These are phyloP conservation scores for Aphrophora alni DNA, from an alignment of 2,888 invertebrate genomes.

Conservation along the genomic window DNA sequence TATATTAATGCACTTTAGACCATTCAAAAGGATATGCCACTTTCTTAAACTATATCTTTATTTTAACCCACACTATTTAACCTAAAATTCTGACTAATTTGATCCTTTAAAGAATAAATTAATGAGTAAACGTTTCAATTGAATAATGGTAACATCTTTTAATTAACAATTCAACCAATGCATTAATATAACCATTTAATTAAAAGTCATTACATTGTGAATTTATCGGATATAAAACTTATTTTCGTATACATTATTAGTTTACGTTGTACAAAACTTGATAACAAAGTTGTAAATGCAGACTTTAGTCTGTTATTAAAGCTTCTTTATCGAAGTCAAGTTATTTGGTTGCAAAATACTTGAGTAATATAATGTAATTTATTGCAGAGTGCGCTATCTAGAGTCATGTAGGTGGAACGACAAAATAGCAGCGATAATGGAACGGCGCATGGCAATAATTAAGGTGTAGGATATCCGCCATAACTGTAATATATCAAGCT, in stretches of 20 bases:
- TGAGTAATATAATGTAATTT: not conserved
- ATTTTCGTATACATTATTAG: not conserved
- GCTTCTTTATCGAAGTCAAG: not conserved
- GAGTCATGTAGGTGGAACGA: not conserved
- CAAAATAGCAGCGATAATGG: not conserved
- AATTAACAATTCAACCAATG: too few species aligned
- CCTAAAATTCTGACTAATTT: too few species aligned
- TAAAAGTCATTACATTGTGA: too few species aligned
- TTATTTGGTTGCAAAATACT: not conserved
- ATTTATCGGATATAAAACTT: too few species aligned
- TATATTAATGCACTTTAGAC: too few species aligned
- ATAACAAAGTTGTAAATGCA: not conserved
- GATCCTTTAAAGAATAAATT: too few species aligned
- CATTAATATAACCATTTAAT: too few species aligned
- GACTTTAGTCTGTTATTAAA: not conserved
- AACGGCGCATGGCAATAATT: constrained; percentile 2
- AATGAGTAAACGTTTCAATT: too few species aligned
- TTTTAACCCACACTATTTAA: too few species aligned
- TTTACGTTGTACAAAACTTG: not conserved
- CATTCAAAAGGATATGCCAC: too few species aligned
- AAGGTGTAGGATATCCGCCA: not conserved
- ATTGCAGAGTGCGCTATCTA: not conserved
- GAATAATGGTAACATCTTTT: too few species aligned
- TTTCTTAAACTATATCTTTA: too few species aligned
- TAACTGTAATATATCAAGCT: not conserved